These are phyloP conservation scores for Azemiops feae DNA, from an alignment of 2,113 vertebrate species.

Conservation along the genomic window DNA sequence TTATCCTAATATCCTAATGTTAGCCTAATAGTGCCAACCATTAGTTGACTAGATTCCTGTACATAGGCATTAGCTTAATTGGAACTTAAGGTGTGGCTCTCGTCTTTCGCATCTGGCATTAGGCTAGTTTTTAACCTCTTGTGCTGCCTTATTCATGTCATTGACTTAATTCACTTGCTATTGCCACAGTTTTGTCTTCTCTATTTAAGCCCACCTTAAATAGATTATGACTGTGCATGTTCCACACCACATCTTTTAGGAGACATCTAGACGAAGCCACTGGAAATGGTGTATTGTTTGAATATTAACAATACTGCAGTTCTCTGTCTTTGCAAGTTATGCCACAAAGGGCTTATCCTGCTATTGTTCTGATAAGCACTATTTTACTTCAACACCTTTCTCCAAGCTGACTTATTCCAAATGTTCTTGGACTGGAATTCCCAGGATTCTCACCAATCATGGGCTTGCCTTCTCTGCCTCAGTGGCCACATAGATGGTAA, in stretches of 20 bases:
- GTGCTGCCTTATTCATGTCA: not conserved
- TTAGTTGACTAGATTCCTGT: not conserved
- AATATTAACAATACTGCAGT: not conserved
- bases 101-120: not conserved
- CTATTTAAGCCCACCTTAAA: not conserved
- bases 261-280: not conserved
- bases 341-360: not conserved
- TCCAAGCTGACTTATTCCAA: not conserved
- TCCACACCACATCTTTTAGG: not conserved
- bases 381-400: not conserved
- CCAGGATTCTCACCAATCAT: not conserved
- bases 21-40: not conserved
- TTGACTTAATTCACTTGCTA: not conserved
- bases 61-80: not conserved
- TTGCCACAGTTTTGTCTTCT: not conserved
- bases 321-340: not conserved
- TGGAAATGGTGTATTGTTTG: conserved; percentile 10
- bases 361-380: not conserved
- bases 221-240: not conserved
- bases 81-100: not conserved
- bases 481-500: not conserved
- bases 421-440: not conserved
- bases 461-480: not conserved
- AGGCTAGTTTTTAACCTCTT: not conserved
- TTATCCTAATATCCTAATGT: not conserved